Conservation (phyloP, 2,888 invertebrate genomes). For the Xanthia togata region DNA sequence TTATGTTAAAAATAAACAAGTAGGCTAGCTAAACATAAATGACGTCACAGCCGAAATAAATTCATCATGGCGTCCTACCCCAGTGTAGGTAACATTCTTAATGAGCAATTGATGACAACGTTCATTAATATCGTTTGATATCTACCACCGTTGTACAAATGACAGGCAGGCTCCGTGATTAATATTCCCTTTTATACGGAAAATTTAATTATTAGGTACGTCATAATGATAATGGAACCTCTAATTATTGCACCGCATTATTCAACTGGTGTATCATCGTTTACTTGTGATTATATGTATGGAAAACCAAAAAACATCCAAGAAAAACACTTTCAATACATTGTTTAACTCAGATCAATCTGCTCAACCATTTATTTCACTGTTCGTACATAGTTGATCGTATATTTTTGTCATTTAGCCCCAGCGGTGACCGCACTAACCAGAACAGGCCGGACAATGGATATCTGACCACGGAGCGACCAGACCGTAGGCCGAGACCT, state of each 20-base stretch:
- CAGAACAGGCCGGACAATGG: constrained; percentile 44
- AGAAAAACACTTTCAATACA: no score
- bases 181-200: constrained; percentile 41
- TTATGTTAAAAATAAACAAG: neutral
- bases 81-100: constrained; percentile 23
- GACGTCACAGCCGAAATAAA: constrained; percentile 32
- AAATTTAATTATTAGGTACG: constrained; percentile 28
- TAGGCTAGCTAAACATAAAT: constrained; percentile 15
- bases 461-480: constrained; percentile 49
- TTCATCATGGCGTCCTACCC: constrained; percentile 31
- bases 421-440: constrained; percentile 49
- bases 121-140: constrained; percentile 57
- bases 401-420: constrained; percentile 41
- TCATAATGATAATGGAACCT: constrained; percentile 25
- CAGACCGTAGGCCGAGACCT: constrained; percentile 38
- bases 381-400: neutral
- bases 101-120: constrained; percentile 62
- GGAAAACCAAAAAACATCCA: no score
- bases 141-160: constrained; percentile 53
- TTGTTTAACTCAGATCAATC: no score
- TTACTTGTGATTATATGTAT: no score
- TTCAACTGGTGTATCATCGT: no score
- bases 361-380: no score
- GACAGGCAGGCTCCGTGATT: constrained; percentile 41
- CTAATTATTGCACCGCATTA: constrained; percentile 13